phyloP scores from a whole-genome alignment of 1,140 invertebrate genomes.

The Centruroides vittatus region DNA sequence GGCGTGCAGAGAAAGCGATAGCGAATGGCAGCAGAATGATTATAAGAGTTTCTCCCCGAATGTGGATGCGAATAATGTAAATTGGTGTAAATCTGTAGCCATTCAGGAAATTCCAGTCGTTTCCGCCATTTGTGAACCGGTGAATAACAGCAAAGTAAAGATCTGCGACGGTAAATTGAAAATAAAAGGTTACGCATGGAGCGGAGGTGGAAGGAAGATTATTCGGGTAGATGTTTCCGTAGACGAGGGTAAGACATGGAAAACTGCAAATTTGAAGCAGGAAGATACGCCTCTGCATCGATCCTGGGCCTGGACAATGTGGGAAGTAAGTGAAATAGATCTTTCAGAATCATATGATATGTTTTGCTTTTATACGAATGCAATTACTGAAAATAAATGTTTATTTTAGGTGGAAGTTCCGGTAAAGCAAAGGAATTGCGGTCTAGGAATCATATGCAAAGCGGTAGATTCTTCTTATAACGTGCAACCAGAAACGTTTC shows the following conservation, averaged over 20 bases:
- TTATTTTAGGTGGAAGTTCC: conserved; percentile 16
- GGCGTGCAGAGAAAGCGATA: conserved; percentile 68
- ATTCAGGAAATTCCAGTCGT: conserved; percentile 91
- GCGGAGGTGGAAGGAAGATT: conserved; percentile 80
- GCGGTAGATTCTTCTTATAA: conserved; percentile 92
- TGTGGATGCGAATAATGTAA: conserved; percentile 63
- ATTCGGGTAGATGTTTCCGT: conserved; percentile 69
- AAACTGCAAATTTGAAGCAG: conserved; percentile 45
- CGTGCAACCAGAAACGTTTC: conserved; percentile 90
- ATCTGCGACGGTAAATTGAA: conserved; percentile 39
- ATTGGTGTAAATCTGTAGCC: too few relatives aligned
- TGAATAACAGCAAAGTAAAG: conserved; percentile 33
- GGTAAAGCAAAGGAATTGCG: conserved; percentile 28
- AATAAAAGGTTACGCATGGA: conserved; percentile 87
- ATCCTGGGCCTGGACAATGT: conserved; percentile 83
- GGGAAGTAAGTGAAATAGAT: too few relatives aligned
- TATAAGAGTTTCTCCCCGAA: conserved; percentile 88
- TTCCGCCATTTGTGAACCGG: conserved; percentile 79
- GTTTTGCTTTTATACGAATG: too few relatives aligned
- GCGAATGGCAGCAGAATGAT: conserved; percentile 93
- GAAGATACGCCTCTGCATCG: too few relatives aligned
- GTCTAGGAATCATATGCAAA: conserved; percentile 79
- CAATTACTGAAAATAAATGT: too few relatives aligned
- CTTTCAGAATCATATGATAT: too few relatives aligned
- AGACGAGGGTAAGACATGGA: conserved; percentile 76